Conservation (phyloP, 2,797 vertebrate species). For the Pteronotus mesoamericanus region DNA sequence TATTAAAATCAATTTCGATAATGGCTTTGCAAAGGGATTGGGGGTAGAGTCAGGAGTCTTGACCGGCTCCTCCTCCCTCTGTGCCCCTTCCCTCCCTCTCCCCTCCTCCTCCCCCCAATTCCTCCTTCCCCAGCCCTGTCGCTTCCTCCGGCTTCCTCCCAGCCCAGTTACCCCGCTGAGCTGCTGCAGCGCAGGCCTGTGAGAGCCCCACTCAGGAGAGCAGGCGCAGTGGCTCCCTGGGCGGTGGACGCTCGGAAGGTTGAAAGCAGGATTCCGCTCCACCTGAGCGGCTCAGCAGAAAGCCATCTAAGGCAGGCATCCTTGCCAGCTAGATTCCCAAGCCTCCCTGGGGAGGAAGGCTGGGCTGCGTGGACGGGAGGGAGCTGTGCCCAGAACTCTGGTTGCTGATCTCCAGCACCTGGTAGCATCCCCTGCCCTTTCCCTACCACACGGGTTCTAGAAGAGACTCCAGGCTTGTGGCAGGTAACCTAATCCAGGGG, state of each 20-base stretch:
- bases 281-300: not conserved
- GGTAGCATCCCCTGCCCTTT: not conserved
- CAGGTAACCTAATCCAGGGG: not conserved
- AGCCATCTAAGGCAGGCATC: not conserved
- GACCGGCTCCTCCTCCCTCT: not conserved
- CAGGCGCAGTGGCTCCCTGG: not conserved
- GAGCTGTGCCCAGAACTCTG: not conserved
- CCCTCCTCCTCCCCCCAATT: too few species aligned
- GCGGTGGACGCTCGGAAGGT: not conserved
- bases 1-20: conserved; percentile 79
- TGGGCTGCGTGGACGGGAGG: not conserved
- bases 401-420: not conserved
- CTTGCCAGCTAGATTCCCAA: not conserved
- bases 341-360: not conserved
- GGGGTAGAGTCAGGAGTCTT: conserved; percentile 47
- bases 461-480: not conserved
- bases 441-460: not conserved
- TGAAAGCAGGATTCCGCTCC: not conserved
- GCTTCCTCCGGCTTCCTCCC: not conserved
- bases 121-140: not conserved
- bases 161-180: not conserved
- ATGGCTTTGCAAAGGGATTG: conserved; percentile 66
- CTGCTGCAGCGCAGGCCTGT: not conserved
- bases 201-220: not conserved
- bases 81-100: not conserved